A percentile compares a stretch with the other conserved stretches of the same genome.
Evolutionary conservation across 1,140 invertebrate species (phyloP).

Genomic region (Chironomus tepperi): DNA sequence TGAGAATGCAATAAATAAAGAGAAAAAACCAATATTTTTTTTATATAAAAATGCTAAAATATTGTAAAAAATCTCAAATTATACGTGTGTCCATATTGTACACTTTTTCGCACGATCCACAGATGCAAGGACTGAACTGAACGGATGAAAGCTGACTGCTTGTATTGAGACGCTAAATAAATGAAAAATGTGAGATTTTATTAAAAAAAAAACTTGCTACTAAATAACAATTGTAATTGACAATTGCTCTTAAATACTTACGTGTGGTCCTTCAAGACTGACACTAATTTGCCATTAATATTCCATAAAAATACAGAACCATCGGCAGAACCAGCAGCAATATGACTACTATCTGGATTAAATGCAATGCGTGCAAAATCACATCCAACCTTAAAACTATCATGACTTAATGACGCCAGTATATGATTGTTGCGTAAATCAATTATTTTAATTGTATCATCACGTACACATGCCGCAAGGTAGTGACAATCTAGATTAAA

Average conservation of each 20-base stretch:
- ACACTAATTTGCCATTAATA: constrained; percentile 65
- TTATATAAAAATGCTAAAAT: no score
- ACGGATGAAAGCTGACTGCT: constrained; percentile 86
- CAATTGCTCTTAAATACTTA: constrained; percentile 46
- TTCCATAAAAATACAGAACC: constrained; percentile 91
- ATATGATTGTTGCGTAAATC: constrained; percentile 92
- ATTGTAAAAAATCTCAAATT: not conserved
- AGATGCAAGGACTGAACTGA: constrained; percentile 72
- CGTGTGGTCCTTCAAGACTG: constrained; percentile 80
- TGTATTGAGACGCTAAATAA: constrained; percentile 69
- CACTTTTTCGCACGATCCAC: constrained; percentile 79
- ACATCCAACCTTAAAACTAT: constrained; percentile 89
- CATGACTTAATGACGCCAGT: constrained; percentile 57
- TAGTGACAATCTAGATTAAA: constrained; percentile 69
- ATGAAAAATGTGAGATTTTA: constrained; percentile 32
- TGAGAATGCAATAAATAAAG: no score
- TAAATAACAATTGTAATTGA: constrained; percentile 21
- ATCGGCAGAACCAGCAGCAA: constrained; percentile 82
- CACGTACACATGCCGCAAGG: constrained; percentile 82
- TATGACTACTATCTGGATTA: constrained; percentile 79
- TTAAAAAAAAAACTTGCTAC: not conserved
- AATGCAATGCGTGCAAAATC: constrained; percentile 90
- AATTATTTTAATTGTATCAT: constrained; percentile 88
- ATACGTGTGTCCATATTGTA: constrained; percentile 70
- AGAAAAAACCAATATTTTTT: no score